Evolutionary conservation across 2,113 vertebrate species (phyloP).

Genomic region (Dasyprocta punctata): DNA sequence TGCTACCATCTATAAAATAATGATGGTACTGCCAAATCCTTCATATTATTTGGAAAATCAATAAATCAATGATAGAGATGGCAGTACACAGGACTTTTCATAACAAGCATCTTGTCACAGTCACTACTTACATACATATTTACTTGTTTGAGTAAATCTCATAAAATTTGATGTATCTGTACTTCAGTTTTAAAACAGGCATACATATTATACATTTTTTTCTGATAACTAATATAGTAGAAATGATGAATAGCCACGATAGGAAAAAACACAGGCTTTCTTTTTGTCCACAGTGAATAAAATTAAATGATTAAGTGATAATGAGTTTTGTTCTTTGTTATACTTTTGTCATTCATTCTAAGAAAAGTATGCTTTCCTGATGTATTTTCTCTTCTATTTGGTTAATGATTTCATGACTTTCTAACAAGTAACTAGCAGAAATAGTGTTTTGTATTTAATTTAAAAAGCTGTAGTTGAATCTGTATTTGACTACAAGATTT

Average conservation of each 20-base stretch:
- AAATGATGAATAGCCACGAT: neutral
- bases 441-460: neutral
- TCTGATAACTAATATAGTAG: neutral
- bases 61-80: fast-evolving
- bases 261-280: neutral
- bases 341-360: neutral
- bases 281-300: neutral
- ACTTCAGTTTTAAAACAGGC: neutral
- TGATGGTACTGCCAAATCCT: neutral
- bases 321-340: neutral
- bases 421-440: neutral
- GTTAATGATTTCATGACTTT: neutral
- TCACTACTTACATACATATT: neutral
- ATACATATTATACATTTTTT: neutral
- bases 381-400: neutral
- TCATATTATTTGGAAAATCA: neutral
- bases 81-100: neutral
- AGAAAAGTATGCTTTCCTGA: neutral
- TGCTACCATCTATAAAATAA: neutral
- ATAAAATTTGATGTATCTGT: neutral
- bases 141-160: neutral
- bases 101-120: neutral
- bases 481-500: neutral
- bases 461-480: neutral
- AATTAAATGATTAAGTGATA: neutral